Evolutionary conservation across 2,888 invertebrate genomes (phyloP).

Genomic region (Sarcophaga subvicina): DNA sequence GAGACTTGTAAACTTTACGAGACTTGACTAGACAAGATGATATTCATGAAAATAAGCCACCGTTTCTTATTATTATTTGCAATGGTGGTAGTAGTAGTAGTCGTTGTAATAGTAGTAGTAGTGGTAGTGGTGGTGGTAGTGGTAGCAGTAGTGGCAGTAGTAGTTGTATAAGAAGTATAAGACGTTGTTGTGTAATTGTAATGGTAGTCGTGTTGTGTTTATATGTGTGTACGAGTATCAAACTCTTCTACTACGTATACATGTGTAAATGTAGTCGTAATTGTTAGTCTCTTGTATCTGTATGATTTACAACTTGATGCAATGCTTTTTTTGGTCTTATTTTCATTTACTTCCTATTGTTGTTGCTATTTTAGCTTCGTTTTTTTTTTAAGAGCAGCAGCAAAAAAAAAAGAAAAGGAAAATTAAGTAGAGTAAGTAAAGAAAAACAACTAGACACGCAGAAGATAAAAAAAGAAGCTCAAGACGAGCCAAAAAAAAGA

Average conservation of each 20-base stretch:
- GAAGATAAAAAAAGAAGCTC: conserved; percentile 4
- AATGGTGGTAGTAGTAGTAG: conserved; percentile 13
- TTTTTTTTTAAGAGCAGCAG: not conserved
- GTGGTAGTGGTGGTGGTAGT: too few relatives aligned
- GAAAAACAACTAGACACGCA: conserved; percentile 22
- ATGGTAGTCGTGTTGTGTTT: too few relatives aligned
- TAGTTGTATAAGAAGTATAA: too few relatives aligned
- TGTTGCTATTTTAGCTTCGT: not conserved
- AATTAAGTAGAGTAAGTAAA: not conserved
- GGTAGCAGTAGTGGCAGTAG: not conserved
- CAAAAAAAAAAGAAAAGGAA: not conserved
- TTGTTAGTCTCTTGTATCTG: conserved; percentile 39
- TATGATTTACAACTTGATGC: conserved; percentile 57
- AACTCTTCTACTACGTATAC: too few relatives aligned
- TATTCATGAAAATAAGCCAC: conserved; percentile 69
- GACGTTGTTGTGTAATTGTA: too few relatives aligned
- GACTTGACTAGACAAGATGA: conserved; percentile 69
- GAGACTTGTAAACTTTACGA: conserved; percentile 67
- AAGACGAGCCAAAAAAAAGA: not conserved
- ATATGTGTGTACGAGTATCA: too few relatives aligned
- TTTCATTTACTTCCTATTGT: not conserved
- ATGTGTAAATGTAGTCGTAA: too few relatives aligned
- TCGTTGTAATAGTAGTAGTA: conserved; percentile 10
- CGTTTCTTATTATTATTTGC: conserved; percentile 63
- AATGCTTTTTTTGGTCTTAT: conserved; percentile 29